Evolutionary conservation across 2,113 vertebrate species (phyloP), one percentile per base, ranked within the genome.

Genomic region (Oryzias celebensis): DNA sequence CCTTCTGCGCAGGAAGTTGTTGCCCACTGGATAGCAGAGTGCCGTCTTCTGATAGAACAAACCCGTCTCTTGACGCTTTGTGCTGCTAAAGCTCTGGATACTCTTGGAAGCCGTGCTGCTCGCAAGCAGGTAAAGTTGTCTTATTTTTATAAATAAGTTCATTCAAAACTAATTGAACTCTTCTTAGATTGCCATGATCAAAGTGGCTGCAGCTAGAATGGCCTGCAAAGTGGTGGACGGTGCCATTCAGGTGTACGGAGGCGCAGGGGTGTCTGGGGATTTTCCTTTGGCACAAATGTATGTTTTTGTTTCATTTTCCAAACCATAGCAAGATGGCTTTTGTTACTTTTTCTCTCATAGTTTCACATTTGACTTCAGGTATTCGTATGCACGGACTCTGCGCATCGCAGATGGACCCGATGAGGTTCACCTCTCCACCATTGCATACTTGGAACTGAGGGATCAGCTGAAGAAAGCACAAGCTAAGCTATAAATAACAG

Each of bases 21-120:
- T 41, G 93, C 94, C n/a, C 96, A 98, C 83, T 94, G 95, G 95
- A 94, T 98, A 12, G 96, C 95, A 0, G 93, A 98, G 58, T 94
- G 95, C 50, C 94, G 93, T 47, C 91, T 98, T n/a, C 75, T 90
- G 74, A 95, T 97, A 4, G 94, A 98, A 14, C 92, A 98, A 85
- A 93, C 94, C 2, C 92, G 94, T 17, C 83, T 98, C 75, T 87
- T 98, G 60, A 95, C 92, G 0, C 85, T 97, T 0, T 86, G 90
- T n/a, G 93, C 95, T 1, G 96, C 96, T 56, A 83, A 84, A 54
- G 88, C 68, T 56, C 87, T 98, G 0, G 95, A 98, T 26, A 75
- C 17, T 0, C 0, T 88, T 45, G 95, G 94, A 56, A 94, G 86
- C 23, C 83, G 77, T n/a, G 87, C 74, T 0, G 93, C 96, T 52